Evolutionary conservation across 2,797 vertebrate genomes (phyloP).

Genomic region (Phalanger gymnotis): DNA sequence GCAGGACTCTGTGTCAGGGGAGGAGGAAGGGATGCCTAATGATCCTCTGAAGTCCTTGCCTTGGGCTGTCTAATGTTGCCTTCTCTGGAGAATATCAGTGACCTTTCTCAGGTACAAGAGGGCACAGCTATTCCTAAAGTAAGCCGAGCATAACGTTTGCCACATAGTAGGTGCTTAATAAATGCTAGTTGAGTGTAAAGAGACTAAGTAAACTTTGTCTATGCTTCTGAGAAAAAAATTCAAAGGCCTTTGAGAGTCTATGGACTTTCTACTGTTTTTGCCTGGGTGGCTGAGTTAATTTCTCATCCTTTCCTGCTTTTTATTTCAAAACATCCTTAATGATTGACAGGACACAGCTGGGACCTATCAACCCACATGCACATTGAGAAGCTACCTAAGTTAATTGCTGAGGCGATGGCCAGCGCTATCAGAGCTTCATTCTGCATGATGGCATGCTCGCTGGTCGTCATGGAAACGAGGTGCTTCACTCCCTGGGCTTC

Average conservation of each 20-base stretch:
- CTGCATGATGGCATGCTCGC: slow-evolving; percentile 91
- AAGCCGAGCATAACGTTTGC: not conserved
- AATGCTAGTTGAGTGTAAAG: not conserved
- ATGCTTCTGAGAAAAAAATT: not conserved
- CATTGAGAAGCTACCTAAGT: slow-evolving; percentile 85
- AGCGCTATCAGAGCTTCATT: slow-evolving; percentile 92
- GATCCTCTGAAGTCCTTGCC: not conserved
- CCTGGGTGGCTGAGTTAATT: not conserved
- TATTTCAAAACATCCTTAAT: not conserved
- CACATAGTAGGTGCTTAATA: not conserved
- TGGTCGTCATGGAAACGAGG: slow-evolving; percentile 92
- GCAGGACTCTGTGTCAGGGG: not conserved
- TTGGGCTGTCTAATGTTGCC: not conserved
- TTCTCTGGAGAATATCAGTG: not conserved
- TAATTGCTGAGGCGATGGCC: slow-evolving; percentile 90
- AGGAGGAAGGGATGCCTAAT: not conserved
- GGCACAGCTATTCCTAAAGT: not conserved
- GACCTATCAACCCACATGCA: not conserved
- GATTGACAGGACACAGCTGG: not conserved
- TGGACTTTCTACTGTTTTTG: not conserved
- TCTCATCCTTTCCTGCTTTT: not conserved
- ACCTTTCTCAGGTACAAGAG: not conserved
- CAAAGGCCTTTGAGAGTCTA: not conserved
- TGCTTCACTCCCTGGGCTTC: slow-evolving; percentile 90
- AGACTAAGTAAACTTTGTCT: not conserved